These are phyloP conservation scores for Calvadosia cruxmelitensis DNA, from an alignment of 30 jellyfish, hydroid and myxozoan species.

Conservation along the genomic window DNA sequence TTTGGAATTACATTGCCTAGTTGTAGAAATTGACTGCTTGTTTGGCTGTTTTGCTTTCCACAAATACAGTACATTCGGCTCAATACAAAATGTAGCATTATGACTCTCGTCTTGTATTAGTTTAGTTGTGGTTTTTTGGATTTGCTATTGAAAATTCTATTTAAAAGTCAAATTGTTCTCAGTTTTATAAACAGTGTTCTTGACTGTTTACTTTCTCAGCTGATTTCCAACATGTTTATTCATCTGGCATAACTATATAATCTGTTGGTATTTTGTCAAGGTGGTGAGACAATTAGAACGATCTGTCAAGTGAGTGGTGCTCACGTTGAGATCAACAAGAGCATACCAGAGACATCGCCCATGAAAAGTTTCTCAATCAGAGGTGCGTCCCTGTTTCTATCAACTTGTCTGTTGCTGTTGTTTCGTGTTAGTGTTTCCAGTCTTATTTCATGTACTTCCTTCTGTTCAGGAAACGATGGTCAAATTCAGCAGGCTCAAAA, in stretches of 20 bases:
- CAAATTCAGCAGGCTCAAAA: slow-evolving; percentile 80
- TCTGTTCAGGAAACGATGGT: slow-evolving; percentile 56
- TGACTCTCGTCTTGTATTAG: not conserved
- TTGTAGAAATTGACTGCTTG: too few species aligned
- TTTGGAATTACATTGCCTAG: too few species aligned
- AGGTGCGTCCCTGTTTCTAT: slow-evolving; percentile 27
- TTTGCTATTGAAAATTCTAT: too few species aligned
- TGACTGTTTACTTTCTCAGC: too few species aligned
- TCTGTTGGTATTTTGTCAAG: slow-evolving; percentile 21
- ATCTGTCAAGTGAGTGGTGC: slow-evolving; percentile 82
- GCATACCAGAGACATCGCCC: slow-evolving; percentile 69
- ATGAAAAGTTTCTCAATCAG: slow-evolving; percentile 52
- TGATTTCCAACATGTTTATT: too few species aligned
- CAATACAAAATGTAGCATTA: not conserved
- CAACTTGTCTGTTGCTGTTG: too few species aligned
- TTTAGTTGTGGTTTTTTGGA: not conserved
- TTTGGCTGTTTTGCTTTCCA: too few species aligned
- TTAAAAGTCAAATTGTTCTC: too few species aligned
- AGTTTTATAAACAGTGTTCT: too few species aligned
- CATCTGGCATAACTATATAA: too few species aligned
- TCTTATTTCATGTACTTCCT: not conserved
- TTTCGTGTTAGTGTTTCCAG: not conserved
- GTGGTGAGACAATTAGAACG: slow-evolving; percentile 85
- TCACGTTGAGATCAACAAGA: slow-evolving; percentile 71
- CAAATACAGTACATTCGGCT: too few species aligned